A percentile compares a stretch with the other conserved stretches of the same genome.
phyloP scores from a whole-genome alignment of 2,113 vertebrate genomes.

The Sporophila hypoxantha region DNA sequence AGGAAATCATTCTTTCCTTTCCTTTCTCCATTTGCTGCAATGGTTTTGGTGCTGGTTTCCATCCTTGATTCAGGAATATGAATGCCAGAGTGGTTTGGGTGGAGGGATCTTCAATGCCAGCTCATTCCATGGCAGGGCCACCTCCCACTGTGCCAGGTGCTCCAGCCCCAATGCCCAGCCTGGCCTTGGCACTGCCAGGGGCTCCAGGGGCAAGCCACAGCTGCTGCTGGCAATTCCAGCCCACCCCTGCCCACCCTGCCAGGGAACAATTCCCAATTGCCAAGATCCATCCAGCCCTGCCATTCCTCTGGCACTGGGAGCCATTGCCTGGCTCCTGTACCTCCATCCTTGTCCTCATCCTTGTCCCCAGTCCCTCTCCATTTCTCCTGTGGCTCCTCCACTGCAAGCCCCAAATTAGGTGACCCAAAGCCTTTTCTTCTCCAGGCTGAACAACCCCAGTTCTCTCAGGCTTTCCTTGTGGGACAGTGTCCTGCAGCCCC shows the following conservation, averaged over 20 bases:
- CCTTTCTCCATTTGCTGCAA: too few relatives aligned
- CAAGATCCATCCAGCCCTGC: neutral
- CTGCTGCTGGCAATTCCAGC: neutral
- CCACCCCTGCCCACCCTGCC: neutral
- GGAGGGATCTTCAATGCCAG: too few relatives aligned
- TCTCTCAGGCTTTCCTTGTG: neutral
- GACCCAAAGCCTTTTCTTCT: neutral
- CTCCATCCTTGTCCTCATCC: fast-evolving
- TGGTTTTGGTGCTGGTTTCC: too few relatives aligned
- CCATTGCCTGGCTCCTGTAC: neutral
- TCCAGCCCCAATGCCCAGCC: neutral
- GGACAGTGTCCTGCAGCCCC: neutral
- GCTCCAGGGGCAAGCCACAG: neutral
- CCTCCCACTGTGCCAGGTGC: neutral
- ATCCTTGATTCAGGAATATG: too few relatives aligned
- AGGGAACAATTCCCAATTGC: neutral
- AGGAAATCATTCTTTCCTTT: too few relatives aligned
- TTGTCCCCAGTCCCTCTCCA: neutral
- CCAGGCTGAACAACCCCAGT: neutral
- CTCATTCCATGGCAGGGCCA: neutral
- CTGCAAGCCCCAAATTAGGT: neutral
- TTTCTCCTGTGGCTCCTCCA: neutral
- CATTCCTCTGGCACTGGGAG: neutral
- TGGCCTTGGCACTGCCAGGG: neutral
- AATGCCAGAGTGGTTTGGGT: too few relatives aligned